phyloP scores from a whole-genome alignment of 2,888 invertebrate species.

The Polyommatus iphigenia region DNA sequence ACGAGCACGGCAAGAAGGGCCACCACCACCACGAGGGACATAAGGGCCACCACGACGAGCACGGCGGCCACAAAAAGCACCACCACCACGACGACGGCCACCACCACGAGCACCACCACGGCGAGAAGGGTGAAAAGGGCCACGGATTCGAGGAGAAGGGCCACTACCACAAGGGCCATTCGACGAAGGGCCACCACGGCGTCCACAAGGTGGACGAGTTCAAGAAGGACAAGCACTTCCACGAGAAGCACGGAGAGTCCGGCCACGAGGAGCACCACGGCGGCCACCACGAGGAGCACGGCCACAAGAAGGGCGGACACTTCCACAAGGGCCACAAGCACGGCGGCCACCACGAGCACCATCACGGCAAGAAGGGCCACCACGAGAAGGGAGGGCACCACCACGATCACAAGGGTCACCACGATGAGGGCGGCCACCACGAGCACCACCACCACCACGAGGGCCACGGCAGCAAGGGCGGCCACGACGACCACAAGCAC shows the following conservation, averaged over 20 bases:
- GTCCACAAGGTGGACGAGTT: constrained; percentile 91
- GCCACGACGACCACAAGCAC: constrained; percentile 88
- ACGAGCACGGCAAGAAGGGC: constrained; percentile 85
- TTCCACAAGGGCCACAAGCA: constrained; percentile 85
- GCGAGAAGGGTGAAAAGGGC: constrained; percentile 83
- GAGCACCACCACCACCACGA: background rate
- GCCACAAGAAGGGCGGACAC: constrained; percentile 89
- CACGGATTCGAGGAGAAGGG: constrained; percentile 79
- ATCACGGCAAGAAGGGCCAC: constrained; percentile 89
- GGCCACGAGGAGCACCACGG: constrained; percentile 89
- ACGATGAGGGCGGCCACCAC: background rate
- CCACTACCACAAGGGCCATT: constrained; percentile 89
- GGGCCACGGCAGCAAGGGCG: constrained; percentile 52
- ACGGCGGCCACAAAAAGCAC: constrained; percentile 82
- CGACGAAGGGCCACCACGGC: constrained; percentile 91
- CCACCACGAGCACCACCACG: constrained; percentile 82
- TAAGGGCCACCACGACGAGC: constrained; percentile 80
- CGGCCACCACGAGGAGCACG: constrained; percentile 87
- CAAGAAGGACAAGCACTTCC: constrained; percentile 92
- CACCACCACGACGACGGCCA: constrained; percentile 84
- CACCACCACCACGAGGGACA: constrained; percentile 86
- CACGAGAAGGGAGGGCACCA: constrained; percentile 87
- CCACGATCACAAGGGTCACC: background rate
- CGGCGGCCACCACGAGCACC: constrained; percentile 79
- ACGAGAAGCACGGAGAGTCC: constrained; percentile 89